Evolutionary conservation across 2,113 vertebrate species (phyloP).

Genomic region (Pelusios castaneus): DNA sequence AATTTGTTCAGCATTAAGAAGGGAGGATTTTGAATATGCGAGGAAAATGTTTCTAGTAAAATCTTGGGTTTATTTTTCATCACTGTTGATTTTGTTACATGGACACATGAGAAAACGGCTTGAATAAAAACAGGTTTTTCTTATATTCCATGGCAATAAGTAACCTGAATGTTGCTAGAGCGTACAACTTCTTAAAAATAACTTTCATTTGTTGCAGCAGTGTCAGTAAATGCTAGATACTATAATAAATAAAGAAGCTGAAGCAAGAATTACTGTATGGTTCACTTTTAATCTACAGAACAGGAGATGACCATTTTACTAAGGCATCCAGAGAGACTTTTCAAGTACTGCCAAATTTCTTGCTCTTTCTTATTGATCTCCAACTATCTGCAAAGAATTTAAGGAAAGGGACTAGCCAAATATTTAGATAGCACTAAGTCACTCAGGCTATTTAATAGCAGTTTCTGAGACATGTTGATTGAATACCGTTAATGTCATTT

Average conservation of each 20-base stretch:
- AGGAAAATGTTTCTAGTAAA: not conserved
- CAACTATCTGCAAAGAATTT: conserved; percentile 23
- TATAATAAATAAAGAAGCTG: not conserved
- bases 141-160: not conserved
- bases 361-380: not conserved
- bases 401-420: not conserved
- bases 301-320: not conserved
- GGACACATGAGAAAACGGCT: not conserved
- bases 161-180: not conserved
- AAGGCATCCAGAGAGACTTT: not conserved
- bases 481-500: conserved; percentile 28
- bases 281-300: not conserved
- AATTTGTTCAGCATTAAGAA: not conserved
- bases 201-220: not conserved
- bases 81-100: not conserved
- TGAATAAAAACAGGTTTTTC: not conserved
- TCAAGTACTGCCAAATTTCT: not conserved
- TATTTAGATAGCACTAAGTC: not conserved
- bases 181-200: not conserved
- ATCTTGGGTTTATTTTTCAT: not conserved
- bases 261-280: not conserved
- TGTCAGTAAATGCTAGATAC: not conserved
- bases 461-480: conserved; percentile 41
- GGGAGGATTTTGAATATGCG: not conserved
- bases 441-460: not conserved